Evolutionary conservation across 2,888 invertebrate genomes (phyloP).

Genomic region (Acronicta aceris): DNA sequence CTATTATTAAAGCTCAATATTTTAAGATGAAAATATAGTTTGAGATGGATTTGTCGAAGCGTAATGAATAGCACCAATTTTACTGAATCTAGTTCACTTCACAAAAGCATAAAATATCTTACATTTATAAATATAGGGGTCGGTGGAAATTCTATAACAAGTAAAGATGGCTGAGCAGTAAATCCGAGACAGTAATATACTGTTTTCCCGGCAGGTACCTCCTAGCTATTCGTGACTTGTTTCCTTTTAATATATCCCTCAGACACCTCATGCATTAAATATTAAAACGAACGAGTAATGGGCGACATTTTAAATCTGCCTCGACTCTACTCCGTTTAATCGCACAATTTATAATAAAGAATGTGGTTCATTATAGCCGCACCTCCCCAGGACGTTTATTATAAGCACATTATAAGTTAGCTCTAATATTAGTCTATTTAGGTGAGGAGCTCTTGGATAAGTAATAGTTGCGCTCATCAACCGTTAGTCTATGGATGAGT

Average conservation of each 20-base stretch:
- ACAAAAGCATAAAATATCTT: not conserved
- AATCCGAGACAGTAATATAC: conserved; percentile 25
- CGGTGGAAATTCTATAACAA: conserved; percentile 18
- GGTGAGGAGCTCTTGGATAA: too few species aligned
- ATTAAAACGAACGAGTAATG: conserved; percentile 58
- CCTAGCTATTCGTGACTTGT: conserved; percentile 41
- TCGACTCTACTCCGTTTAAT: conserved; percentile 66
- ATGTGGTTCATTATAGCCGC: conserved; percentile 61
- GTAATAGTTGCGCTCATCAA: too few species aligned
- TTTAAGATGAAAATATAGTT: not conserved
- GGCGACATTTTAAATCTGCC: conserved; percentile 59
- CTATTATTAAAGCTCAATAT: not conserved
- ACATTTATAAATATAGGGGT: conserved; percentile 8
- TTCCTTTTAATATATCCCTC: conserved; percentile 45
- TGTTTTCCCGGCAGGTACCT: conserved; percentile 29
- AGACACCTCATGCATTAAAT: conserved; percentile 57
- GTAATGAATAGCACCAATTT: not conserved
- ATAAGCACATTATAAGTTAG: conserved; percentile 59
- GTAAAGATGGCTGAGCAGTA: conserved; percentile 13
- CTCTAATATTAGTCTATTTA: too few species aligned
- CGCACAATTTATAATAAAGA: conserved; percentile 73
- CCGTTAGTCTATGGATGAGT: too few species aligned
- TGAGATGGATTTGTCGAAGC: not conserved
- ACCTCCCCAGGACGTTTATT: conserved; percentile 38
- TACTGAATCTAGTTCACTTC: not conserved